Evolutionary conservation across 2,797 vertebrate species (phyloP).

Genomic region (Limosa lapponica): DNA sequence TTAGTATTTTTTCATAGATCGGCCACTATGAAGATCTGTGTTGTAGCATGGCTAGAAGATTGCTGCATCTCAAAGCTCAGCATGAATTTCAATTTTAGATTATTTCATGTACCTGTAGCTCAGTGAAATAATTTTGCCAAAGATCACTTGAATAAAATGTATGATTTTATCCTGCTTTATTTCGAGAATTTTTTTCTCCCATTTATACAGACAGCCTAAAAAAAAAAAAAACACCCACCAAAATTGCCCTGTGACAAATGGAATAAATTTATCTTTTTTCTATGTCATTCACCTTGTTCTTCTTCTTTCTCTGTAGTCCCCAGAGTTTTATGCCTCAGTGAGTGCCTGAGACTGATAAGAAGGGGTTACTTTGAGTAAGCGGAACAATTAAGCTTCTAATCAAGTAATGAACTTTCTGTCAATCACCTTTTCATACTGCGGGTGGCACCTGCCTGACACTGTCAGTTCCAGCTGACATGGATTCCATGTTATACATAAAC

Average conservation of each 20-base stretch:
- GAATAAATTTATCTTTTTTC: not conserved
- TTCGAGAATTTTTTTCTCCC: not conserved
- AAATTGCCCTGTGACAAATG: not conserved
- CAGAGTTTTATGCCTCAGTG: not conserved
- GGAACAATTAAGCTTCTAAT: not conserved
- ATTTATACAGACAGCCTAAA: not conserved
- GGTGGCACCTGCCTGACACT: not conserved
- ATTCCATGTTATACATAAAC: not conserved
- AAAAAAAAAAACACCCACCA: not conserved
- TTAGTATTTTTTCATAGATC: not conserved
- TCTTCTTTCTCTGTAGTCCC: not conserved
- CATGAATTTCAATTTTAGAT: not conserved
- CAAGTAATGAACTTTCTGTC: not conserved
- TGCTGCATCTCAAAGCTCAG: slow-evolving; percentile 27
- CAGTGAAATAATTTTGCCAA: slow-evolving; percentile 7
- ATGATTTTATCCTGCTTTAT: not conserved
- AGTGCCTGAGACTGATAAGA: not conserved
- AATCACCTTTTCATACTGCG: not conserved
- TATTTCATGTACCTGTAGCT: not conserved
- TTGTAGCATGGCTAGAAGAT: not conserved
- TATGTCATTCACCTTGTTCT: not conserved
- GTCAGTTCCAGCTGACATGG: not conserved
- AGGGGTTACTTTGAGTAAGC: not conserved
- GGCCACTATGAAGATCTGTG: not conserved
- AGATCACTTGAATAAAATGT: not conserved